Evolutionary conservation across 2,888 invertebrate genomes (phyloP).

Genomic region (Corbicula japonica): DNA sequence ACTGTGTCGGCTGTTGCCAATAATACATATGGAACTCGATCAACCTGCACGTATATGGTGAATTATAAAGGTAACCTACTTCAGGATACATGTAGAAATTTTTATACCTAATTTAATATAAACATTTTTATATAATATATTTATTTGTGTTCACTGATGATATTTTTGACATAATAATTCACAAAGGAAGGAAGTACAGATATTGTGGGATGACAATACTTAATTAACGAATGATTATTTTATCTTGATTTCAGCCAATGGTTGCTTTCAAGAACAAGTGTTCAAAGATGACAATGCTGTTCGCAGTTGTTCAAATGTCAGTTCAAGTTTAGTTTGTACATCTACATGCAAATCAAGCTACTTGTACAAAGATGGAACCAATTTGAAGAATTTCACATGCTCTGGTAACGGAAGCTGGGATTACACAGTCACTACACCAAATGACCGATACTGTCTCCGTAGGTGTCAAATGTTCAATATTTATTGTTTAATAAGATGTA

Average conservation of each 20-base stretch:
- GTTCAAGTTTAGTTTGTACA: conserved; percentile 21
- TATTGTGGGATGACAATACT: background rate
- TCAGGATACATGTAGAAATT: too few relatives aligned
- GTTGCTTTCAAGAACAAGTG: conserved; percentile 36
- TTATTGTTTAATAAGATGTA: too few relatives aligned
- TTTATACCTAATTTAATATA: too few relatives aligned
- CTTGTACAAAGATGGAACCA: conserved; percentile 35
- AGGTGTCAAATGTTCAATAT: too few relatives aligned
- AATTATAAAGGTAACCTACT: conserved; percentile 45
- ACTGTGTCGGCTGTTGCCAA: conserved; percentile 21
- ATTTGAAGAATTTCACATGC: conserved; percentile 40
- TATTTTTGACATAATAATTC: too few relatives aligned
- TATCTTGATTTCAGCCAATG: conserved; percentile 7
- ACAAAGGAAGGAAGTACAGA: too few relatives aligned
- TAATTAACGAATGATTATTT: background rate
- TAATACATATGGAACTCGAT: conserved; percentile 18
- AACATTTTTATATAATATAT: too few relatives aligned
- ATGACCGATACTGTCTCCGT: conserved; percentile 36
- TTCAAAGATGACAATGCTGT: conserved; percentile 32
- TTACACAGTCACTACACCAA: background rate
- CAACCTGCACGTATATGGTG: conserved; percentile 48
- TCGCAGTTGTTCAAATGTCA: background rate
- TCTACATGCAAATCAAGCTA: conserved; percentile 32
- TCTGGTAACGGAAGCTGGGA: conserved; percentile 28
- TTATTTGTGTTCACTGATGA: too few relatives aligned